These are phyloP conservation scores for Rhadina sibilatrix DNA, from an alignment of 2,113 vertebrate species.

Conservation along the genomic window DNA sequence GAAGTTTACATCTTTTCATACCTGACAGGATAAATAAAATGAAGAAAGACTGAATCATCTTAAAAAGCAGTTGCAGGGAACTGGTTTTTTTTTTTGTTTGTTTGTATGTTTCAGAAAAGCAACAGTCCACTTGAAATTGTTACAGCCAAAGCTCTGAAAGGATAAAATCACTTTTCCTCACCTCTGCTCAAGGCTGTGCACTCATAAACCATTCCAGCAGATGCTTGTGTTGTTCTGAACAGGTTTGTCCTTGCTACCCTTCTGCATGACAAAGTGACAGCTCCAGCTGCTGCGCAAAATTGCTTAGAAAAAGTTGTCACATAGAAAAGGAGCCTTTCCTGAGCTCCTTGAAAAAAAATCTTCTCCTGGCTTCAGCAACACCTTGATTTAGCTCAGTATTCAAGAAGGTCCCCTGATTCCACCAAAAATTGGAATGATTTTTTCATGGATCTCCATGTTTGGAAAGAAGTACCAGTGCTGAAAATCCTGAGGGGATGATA, in stretches of 20 bases:
- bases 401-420: background rate
- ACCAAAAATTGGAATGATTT: background rate
- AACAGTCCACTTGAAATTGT: background rate
- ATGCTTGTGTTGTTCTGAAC: background rate
- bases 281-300: background rate
- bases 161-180: background rate
- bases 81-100: too few species aligned
- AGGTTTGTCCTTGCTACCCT: background rate
- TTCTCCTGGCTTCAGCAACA: background rate
- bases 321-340: background rate
- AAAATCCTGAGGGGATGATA: background rate
- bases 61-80: background rate
- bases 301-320: background rate
- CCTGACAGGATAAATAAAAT: background rate
- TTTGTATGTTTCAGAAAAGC: background rate
- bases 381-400: background rate
- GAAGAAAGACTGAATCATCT: background rate
- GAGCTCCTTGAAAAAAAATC: background rate
- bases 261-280: background rate
- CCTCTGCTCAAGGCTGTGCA: background rate
- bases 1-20: background rate
- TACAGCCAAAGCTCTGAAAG: background rate
- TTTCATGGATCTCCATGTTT: background rate
- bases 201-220: background rate
- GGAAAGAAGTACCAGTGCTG: background rate